Base-by-base conservation (phyloP, 2,888 invertebrate genomes). In the Bimastos eiseni region DNA sequence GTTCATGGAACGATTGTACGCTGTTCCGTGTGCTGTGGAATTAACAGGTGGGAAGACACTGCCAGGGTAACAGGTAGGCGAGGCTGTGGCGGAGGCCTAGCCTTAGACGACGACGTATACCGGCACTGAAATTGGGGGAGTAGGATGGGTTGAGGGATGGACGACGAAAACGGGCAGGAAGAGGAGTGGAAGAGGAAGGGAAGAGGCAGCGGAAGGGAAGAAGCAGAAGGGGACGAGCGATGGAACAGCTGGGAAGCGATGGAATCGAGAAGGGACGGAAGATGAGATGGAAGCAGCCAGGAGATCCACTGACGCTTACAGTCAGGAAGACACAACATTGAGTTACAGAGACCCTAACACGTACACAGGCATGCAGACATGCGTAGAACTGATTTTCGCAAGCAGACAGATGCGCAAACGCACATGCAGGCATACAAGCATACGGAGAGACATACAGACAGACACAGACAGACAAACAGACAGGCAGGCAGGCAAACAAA, bases 1-100 rank as follows among this genome's bases (percentile, higher is more conserved):
- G 70, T 70, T 30, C 70, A 70, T 70, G 70, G 70, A 70, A 70
- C 70, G 70, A 70, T 70, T 70, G 70, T 70, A 70, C 70, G 70
- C 30, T 70, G 70, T 70, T 70, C 49, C 70, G 70, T 70, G 70
- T n/a, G 70, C 70, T 70, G n/a, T 70, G 70, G 70, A 70, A 70
- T 70, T n/a, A 70, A 70, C 70, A 70, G 70, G 70, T 70, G 70
- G 70, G 1, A 70, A 70, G n/a, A 70, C 30, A 49, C 41, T 13
- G 49, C 70, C 70, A 70, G 30, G 55, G 55, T 30, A 55, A 55
- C 55, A 55, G 55, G 55, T 55, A 55, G 55, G 55, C 55, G 41
- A 6, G 8, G n/a, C 30, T n/a, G n/a, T 70, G n/a, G 70, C n/a
- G n/a, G 13, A 70, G 70, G n/a, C 70, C 70, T 70, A 70, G 70